Evolutionary conservation across 2,113 vertebrate species (phyloP).

Genomic region (Epinephelus fuscoguttatus): DNA sequence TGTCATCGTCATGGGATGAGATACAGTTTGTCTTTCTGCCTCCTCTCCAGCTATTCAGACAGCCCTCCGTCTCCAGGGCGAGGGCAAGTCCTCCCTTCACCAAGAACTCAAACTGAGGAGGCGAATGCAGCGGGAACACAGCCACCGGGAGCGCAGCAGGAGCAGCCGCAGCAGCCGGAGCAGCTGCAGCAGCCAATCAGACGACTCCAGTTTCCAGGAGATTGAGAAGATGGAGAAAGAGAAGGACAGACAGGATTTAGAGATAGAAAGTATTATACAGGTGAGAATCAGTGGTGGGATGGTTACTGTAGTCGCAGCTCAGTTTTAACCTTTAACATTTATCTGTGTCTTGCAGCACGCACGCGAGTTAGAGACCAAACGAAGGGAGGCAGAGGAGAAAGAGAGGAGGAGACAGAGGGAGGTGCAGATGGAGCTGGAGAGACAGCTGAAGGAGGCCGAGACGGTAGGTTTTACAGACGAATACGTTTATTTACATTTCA

Average conservation of each 20-base stretch:
- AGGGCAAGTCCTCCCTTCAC: slow-evolving; percentile 80
- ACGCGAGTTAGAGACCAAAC: slow-evolving; percentile 78
- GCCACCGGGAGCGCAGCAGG: slow-evolving; percentile 66
- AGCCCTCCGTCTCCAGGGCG: slow-evolving; percentile 77
- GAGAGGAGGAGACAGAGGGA: slow-evolving; percentile 79
- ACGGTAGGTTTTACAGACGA: slow-evolving; percentile 66
- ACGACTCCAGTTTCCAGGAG: slow-evolving; percentile 69
- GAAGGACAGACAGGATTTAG: slow-evolving; percentile 77
- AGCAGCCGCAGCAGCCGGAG: slow-evolving; percentile 69
- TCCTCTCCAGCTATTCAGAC: slow-evolving; percentile 78
- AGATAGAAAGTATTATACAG: slow-evolving; percentile 85
- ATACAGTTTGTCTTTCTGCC: not conserved
- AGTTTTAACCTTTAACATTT: not conserved
- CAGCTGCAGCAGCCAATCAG: slow-evolving; percentile 78
- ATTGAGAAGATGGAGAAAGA: slow-evolving; percentile 74
- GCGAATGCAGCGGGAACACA: slow-evolving; percentile 76
- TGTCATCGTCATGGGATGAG: too few species aligned
- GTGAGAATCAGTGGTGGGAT: slow-evolving; percentile 39
- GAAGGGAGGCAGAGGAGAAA: slow-evolving; percentile 77
- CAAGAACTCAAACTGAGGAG: slow-evolving; percentile 82
- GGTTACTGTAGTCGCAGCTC: not conserved
- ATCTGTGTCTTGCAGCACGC: slow-evolving; percentile 75
- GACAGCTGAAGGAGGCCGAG: slow-evolving; percentile 83
- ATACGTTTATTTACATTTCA: slow-evolving; percentile 5
- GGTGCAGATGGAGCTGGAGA: slow-evolving; percentile 83